Conservation (phyloP, 1,140 invertebrate genomes). For the Drosophila sulfurigaster region DNA sequence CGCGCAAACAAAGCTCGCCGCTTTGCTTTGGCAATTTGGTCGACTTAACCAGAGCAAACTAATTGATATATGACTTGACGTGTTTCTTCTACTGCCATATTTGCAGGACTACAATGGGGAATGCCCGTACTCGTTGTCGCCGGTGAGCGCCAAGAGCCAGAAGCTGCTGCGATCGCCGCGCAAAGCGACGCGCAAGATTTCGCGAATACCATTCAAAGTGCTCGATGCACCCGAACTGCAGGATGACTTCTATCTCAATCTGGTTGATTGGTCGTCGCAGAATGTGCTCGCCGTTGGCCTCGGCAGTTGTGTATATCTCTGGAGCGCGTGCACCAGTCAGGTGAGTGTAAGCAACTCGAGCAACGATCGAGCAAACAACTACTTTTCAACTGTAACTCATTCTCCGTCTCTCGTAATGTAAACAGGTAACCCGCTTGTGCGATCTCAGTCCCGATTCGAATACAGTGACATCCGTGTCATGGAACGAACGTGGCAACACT, state of each 20-base stretch:
- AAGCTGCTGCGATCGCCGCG: slow-evolving; percentile 96
- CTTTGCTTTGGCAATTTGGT: slow-evolving; percentile 61
- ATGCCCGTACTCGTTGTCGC: slow-evolving; percentile 96
- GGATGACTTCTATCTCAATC: slow-evolving; percentile 99
- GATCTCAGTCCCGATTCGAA: slow-evolving; percentile 97
- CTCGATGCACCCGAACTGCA: slow-evolving; percentile 99
- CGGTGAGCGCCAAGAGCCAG: slow-evolving; percentile 97
- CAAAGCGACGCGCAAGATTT: slow-evolving; percentile 98
- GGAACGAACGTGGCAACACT: slow-evolving; percentile 98
- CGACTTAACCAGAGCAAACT: slow-evolving; percentile 42
- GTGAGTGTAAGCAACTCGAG: slow-evolving; percentile 84
- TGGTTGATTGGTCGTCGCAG: slow-evolving; percentile 99
- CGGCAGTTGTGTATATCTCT: slow-evolving; percentile 99
- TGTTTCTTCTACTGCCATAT: neutral
- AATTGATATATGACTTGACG: slow-evolving; percentile 25
- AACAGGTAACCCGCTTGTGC: slow-evolving; percentile 95
- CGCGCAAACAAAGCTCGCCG: slow-evolving; percentile 54
- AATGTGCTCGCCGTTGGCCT: slow-evolving; percentile 99
- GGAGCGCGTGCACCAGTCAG: slow-evolving; percentile 99
- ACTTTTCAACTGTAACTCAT: neutral
- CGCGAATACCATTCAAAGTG: slow-evolving; percentile 98
- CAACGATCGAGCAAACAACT: neutral
- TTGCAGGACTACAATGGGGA: slow-evolving; percentile 88
- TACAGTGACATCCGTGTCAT: slow-evolving; percentile 98
- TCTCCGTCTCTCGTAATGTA: neutral